Evolutionary conservation across 2,113 vertebrate species (phyloP), one percentile per base, ranked within the genome.

Genomic region (Chaenogobius annularis): DNA sequence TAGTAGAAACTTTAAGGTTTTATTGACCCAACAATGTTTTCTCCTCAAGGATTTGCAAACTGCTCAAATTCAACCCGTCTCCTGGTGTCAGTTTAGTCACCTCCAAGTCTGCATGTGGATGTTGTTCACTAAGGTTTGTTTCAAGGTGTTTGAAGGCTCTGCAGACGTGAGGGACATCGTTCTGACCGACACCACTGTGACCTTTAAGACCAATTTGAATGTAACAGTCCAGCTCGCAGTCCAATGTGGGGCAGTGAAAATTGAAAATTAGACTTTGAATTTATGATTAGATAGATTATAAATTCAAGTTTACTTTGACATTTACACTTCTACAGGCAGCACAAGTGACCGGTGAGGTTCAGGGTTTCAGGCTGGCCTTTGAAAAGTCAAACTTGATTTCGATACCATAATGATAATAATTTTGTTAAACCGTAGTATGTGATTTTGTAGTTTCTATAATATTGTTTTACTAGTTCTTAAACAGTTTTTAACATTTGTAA

Each of bases 111-210:
- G 17, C 15, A 2, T 40, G 35, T 63, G 61, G 35, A 63, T 63
- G 14, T 63, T 40, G 35, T 63, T 63, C 35, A 61, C 19, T n/a
- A 65, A 73, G 2, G 59, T 84, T 83, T 75, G 74, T 83, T 61
- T 84, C 47, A 82, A 86, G 80, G 68, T 77, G 66, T 37, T 66
- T 17, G 1, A 37, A 69, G 81, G 77, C 73, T 63, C 17, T 64
- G 63, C 68, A 0, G 10, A 22, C 17, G 43, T 70, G 74, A 86
- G 68, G 55, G 31, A 55, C 37, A 40, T 59, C 66, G 69, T 73
- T 64, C 78, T 66, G 79, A 85, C 89, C 88, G 37, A 23, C 74
- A 75, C 79, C 88, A 91, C 90, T 90, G 89, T 91, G 89, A 90
- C 67, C 75, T 73, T 67, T 20, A 54, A 54, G 50, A 54, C 17